phyloP scores from a whole-genome alignment of 2,113 vertebrate genomes.

The Bettongia penicillata region DNA sequence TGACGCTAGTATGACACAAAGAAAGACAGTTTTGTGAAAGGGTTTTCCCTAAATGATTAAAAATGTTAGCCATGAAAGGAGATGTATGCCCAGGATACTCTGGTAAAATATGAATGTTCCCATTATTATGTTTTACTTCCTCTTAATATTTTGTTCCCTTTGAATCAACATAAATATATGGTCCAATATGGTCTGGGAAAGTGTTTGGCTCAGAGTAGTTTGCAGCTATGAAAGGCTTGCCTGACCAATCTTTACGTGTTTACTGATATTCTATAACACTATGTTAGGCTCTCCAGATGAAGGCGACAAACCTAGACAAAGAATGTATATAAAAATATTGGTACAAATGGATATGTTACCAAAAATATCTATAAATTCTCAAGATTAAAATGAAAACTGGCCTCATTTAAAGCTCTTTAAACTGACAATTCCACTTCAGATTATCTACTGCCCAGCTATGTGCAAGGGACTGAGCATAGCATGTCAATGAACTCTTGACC shows the following conservation, averaged over 20 bases:
- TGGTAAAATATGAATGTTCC: neutral
- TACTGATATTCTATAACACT: neutral
- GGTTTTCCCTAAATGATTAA: neutral
- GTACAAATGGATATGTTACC: conserved; percentile 46
- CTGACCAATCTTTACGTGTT: neutral
- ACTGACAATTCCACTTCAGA: neutral
- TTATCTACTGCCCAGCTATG: neutral
- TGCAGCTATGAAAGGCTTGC: neutral
- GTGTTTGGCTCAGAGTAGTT: neutral
- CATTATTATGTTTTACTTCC: neutral
- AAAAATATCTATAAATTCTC: conserved; percentile 54
- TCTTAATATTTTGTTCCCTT: neutral
- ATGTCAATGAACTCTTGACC: conserved; percentile 35
- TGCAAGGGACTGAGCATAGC: neutral
- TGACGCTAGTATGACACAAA: neutral
- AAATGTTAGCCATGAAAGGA: neutral
- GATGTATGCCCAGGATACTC: neutral
- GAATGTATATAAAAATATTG: conserved; percentile 32
- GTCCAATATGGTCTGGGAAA: neutral
- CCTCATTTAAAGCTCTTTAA: conserved; percentile 48
- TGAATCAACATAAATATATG: neutral
- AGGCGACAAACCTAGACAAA: too few species aligned
- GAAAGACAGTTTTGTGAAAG: neutral
- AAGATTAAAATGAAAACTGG: conserved; percentile 53
- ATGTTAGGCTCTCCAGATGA: too few species aligned